Base-by-base conservation (phyloP, 2,888 invertebrate genomes). In the Atethmia centrago region DNA sequence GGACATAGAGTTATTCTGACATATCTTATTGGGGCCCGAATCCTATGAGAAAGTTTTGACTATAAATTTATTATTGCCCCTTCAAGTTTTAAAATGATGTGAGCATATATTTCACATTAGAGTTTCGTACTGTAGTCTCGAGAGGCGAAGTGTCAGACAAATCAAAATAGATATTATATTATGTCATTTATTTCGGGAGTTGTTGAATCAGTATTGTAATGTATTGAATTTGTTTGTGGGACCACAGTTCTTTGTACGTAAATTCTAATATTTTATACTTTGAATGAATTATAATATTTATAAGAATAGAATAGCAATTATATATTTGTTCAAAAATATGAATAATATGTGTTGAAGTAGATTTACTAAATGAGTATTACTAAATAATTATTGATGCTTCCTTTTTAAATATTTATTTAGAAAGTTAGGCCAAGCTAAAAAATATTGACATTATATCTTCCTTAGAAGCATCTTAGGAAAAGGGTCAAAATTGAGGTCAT, bases 51-150 rank as follows among this genome's bases (percentile, higher is more conserved):
- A 86, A 87, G 67, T 87, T 83, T 86, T 74, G 79, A 74, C 84
- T 71, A 83, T 85, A 87, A 87, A 87, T 86, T 87, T 85, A 87
- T 85, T 83, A 83, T 73, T 85, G 71, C 78, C 62, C 51, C 53
- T 72, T 73, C 77, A 75, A 74, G 68, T 82, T 83, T 69, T 56
- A 65, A 78, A 69, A 80, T 85, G 81, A 78, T 77, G 70, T 59
- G 47, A 42, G 61, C 56, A 65, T 69, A 83, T 85, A 85, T 83
- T 70, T 85, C 70, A 74, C 67, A 79, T 83, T 78, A 83, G 28
- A 62, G 40, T 78, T 65, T 65, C 63, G 55, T 16, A 28, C n/a
- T 77, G 58, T 19, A 16, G 49, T 67, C 85, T 80, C 78, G 1
- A 19, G 85, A 67, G 86, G 47, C 36, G 12, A 1, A 21, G 7